A percentile compares a stretch with the other conserved stretches of the same genome.
These are phyloP conservation scores for Carapus acus DNA, from an alignment of 2,797 vertebrate species.

Conservation along the genomic window DNA sequence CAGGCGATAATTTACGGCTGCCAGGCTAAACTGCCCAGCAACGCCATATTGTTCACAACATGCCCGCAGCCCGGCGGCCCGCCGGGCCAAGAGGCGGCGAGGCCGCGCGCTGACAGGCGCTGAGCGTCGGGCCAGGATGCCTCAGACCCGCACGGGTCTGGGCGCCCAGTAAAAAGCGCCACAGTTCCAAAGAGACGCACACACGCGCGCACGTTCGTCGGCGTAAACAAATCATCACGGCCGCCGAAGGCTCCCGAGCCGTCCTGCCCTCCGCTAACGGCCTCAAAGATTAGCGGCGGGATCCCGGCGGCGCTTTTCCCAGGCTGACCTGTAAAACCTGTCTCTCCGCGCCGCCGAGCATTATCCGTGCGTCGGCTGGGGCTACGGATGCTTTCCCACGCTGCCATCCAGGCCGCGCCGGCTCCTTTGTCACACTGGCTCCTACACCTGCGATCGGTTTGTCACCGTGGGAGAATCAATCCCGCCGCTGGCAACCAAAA, in stretches of 20 bases:
- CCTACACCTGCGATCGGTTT: conserved; percentile 50
- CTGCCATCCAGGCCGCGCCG: conserved; percentile 52
- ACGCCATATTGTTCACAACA: conserved; percentile 62
- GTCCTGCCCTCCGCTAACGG: conserved; percentile 19
- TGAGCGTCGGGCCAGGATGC: too few relatives aligned
- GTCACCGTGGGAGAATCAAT: conserved; percentile 68
- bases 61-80: conserved; percentile 28
- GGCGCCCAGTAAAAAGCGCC: too few relatives aligned
- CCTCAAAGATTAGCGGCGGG: conserved; percentile 5
- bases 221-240: not conserved
- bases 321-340: conserved; percentile 54
- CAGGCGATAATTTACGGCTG: conserved; percentile 69
- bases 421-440: conserved; percentile 63
- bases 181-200: not conserved
- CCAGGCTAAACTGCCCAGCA: conserved; percentile 73
- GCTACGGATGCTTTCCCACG: conserved; percentile 68
- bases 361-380: conserved; percentile 51
- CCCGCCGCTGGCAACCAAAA: conserved; percentile 56
- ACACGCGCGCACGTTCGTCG: too few relatives aligned
- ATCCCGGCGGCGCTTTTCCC: conserved; percentile 1
- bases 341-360: conserved; percentile 42
- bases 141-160: too few relatives aligned
- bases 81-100: too few relatives aligned
- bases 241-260: conserved; percentile 29
- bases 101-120: too few relatives aligned